These are phyloP conservation scores for Lacerta agilis DNA, from an alignment of 2,797 vertebrate species.

Conservation along the genomic window DNA sequence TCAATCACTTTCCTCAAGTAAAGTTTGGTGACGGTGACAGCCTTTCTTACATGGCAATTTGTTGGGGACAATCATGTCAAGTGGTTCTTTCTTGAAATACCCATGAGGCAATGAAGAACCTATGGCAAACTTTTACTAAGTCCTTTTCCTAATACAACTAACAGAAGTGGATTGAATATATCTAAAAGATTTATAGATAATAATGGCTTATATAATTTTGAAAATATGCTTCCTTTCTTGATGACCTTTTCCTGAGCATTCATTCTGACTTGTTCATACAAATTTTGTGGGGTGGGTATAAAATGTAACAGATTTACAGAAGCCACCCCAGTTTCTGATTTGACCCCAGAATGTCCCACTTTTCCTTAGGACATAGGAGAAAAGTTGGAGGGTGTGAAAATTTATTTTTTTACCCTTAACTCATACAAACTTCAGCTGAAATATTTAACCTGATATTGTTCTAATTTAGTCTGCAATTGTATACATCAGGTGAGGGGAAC, in stretches of 20 bases:
- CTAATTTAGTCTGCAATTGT: not conserved
- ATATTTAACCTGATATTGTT: not conserved
- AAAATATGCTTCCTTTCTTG: too few relatives aligned
- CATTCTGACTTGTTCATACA: too few relatives aligned
- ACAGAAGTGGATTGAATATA: not conserved
- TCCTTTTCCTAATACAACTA: not conserved
- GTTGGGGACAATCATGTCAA: constrained; percentile 3
- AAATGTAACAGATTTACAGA: too few relatives aligned
- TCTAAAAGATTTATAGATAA: not conserved
- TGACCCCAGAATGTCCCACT: too few relatives aligned
- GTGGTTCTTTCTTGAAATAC: not conserved
- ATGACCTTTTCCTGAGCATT: too few relatives aligned
- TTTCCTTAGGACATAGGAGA: too few relatives aligned
- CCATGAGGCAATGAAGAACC: not conserved
- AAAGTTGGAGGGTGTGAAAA: too few relatives aligned
- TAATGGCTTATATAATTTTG: not conserved
- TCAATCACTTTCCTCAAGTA: not conserved
- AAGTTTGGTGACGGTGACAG: not conserved
- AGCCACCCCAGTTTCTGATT: too few relatives aligned
- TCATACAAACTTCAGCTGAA: not conserved
- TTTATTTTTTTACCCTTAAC: not conserved
- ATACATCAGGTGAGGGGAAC: too few relatives aligned
- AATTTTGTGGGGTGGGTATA: too few relatives aligned
- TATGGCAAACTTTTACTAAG: too few relatives aligned
- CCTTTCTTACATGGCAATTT: constrained; percentile 15